phyloP scores from a whole-genome alignment of 2,888 invertebrate species.

The Athalia cordata region DNA sequence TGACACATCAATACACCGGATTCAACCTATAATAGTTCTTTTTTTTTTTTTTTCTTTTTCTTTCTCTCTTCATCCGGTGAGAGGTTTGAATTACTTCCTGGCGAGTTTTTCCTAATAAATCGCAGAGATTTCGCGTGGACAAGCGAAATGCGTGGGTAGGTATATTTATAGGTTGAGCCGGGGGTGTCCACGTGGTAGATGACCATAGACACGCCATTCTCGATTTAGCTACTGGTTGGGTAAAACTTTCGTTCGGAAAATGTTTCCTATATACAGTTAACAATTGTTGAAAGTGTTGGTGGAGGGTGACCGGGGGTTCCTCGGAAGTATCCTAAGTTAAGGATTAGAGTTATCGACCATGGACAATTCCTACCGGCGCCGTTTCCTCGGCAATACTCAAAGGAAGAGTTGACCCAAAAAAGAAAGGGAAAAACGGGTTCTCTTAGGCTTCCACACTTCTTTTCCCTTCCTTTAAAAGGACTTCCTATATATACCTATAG shows the following conservation, averaged over 20 bases:
- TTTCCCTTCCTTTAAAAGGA: not conserved
- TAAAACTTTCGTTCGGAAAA: not conserved
- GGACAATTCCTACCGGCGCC: too few relatives aligned
- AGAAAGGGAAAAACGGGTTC: not conserved
- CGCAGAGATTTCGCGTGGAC: conserved; percentile 22
- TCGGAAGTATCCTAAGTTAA: not conserved
- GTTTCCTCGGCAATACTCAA: not conserved
- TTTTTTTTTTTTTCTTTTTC: not conserved
- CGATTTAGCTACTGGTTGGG: conserved; percentile 7
- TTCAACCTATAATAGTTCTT: too few relatives aligned
- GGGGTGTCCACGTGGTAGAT: not conserved
- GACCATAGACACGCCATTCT: conserved; percentile 28
- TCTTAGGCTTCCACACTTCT: not conserved
- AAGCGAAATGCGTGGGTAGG: not conserved
- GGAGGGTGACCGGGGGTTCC: too few relatives aligned
- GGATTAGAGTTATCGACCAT: not conserved
- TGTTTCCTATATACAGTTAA: not conserved
- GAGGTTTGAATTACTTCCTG: not conserved
- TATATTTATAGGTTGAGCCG: not conserved
- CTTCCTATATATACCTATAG: not conserved
- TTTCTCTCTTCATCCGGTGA: not conserved
- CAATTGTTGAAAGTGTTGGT: too few relatives aligned
- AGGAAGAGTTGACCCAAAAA: conserved; percentile 6
- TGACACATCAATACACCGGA: not conserved
- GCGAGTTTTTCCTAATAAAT: conserved; percentile 13